Base-by-base conservation (phyloP, 1,140 invertebrate species). In the Radopholus similis region DNA sequence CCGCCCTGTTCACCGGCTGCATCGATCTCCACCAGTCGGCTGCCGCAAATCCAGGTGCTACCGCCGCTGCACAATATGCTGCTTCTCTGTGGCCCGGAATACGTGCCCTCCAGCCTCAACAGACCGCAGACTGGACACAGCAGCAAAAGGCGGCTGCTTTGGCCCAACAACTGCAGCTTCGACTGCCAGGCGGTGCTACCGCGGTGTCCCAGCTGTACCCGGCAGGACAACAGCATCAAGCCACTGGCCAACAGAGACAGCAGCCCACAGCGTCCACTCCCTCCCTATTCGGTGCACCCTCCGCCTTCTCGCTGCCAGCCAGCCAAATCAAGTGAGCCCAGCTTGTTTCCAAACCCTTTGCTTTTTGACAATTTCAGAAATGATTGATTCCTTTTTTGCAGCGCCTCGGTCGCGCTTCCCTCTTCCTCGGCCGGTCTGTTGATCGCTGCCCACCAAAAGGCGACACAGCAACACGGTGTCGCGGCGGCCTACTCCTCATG, bases 21-120 rank as follows among this genome's bases (percentile, higher is more conserved):
- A 63, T 38, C 34, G 35, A 64, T 42, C 21, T 63, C 18, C 60
- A 66, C 23, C 38, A 40, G 23, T 8, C 42, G n/a, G 62, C 66
- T 26, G 62, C 62, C 18, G 59, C 38, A 26, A 32, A 30, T 34
- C 59, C 35, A 54, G 28, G 32, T n/a, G n/a, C n/a, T n/a, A n/a
- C 51, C 2, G 35, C 59, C 15, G 63, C 35, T 6, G 60, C 23
- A 63, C 56, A 59, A 59, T 60, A 60, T 23, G 58, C 58, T 9
- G 58, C 59, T n/a, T 62, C 59, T 47, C 59, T 62, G 28, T 62
- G 59, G 59, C 59, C 59, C 21, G 47, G 34, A 32, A 62, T 66
- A 21, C 64, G 54, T 5, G 64, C 55, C 11, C 38, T 44, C 18
- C 64, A 59, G 38, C 34, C 37, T 4, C 1, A 28, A 5, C 47